Percentiles rank a stretch among this genome's conserved stretches.
These are phyloP conservation scores for Taeniopygia guttata DNA, from an alignment of 2,797 vertebrate genomes.

Conservation along the genomic window DNA sequence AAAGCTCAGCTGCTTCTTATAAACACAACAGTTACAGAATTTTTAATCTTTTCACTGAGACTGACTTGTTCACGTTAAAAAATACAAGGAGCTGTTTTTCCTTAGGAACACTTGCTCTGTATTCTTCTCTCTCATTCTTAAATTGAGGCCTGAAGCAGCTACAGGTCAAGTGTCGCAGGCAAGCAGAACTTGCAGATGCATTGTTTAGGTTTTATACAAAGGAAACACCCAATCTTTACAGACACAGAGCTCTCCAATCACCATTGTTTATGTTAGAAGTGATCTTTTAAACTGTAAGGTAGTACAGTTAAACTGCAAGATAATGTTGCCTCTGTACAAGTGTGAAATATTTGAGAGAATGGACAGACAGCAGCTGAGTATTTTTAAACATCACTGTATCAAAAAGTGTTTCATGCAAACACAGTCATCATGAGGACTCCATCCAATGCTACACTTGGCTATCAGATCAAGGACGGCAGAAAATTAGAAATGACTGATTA, in stretches of 20 bases:
- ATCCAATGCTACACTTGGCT: background rate
- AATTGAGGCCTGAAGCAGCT: background rate
- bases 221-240: background rate
- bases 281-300: background rate
- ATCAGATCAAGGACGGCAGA: background rate
- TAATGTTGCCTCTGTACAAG: fast-evolving
- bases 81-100: background rate
- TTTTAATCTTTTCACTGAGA: background rate
- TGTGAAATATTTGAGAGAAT: fast-evolving
- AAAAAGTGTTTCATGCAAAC: background rate
- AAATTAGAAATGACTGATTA: background rate
- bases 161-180: background rate
- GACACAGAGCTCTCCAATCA: background rate
- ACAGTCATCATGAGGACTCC: background rate
- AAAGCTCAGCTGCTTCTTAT: background rate
- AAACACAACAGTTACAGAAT: background rate
- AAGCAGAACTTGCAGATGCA: background rate
- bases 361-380: background rate
- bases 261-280: background rate
- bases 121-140: background rate
- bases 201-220: background rate
- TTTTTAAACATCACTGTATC: background rate
- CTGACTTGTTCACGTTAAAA: background rate
- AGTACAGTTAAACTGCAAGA: too few relatives aligned
- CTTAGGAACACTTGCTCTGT: background rate